A percentile compares a stretch with the other conserved stretches of the same genome.
Evolutionary conservation across 2,888 invertebrate species (phyloP).

Genomic region (Proisotoma minuta): DNA sequence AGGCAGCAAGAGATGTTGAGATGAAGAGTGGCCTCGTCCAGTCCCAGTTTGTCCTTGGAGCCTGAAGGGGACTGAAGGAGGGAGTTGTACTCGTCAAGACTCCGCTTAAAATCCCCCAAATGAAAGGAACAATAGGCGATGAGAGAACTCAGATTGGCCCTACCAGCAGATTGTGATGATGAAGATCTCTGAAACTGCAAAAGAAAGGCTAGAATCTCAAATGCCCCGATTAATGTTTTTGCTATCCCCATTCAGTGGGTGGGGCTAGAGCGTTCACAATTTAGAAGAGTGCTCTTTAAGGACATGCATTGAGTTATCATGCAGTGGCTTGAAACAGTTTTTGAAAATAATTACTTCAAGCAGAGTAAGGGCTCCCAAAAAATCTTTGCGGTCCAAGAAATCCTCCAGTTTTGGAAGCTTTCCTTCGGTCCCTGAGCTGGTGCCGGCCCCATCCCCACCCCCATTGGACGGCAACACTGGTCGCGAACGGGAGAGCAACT

Average conservation of each 20-base stretch:
- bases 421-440: constrained; percentile 16
- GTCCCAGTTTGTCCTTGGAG: constrained; percentile 45
- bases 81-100: constrained; percentile 66
- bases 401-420: constrained; percentile 78
- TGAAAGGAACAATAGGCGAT: constrained; percentile 94
- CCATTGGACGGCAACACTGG: constrained; percentile 32
- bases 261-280: no score
- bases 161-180: neutral
- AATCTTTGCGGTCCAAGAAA: constrained; percentile 82
- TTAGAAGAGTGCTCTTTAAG: no score
- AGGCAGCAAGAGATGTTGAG: constrained; percentile 88
- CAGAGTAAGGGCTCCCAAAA: constrained; percentile 87
- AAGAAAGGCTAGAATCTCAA: neutral
- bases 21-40: constrained; percentile 52
- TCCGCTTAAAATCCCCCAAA: constrained; percentile 83
- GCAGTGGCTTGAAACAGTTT: neutral
- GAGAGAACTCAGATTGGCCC: constrained; percentile 54
- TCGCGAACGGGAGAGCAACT: constrained; percentile 43
- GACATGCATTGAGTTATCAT: neutral
- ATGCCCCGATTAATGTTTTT: no score
- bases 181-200: constrained; percentile 1
- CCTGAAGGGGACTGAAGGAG: constrained; percentile 55
- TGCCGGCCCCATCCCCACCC: neutral
- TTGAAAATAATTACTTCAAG: constrained; percentile 64
- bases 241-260: no score